Percentiles rank a stretch among this genome's conserved stretches.
phyloP scores from a whole-genome alignment of 2,797 vertebrate species.

The Myotis findleyi region DNA sequence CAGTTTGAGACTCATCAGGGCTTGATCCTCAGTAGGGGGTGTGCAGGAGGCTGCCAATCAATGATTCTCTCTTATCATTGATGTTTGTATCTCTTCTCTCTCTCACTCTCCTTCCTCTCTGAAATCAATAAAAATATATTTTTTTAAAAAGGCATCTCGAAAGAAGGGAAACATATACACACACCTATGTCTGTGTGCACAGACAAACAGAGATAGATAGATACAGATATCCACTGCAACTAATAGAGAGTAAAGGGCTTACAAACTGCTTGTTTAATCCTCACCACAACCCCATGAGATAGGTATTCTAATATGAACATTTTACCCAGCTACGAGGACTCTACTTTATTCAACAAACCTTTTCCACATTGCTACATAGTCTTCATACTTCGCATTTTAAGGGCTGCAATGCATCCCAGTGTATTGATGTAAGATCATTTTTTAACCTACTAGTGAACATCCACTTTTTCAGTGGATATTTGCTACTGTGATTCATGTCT shows the following conservation, averaged over 20 bases:
- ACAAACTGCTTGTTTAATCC: neutral
- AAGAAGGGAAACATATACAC: neutral
- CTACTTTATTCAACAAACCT: neutral
- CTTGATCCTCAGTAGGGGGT: neutral
- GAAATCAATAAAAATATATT: too few relatives aligned
- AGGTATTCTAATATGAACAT: neutral
- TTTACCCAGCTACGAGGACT: neutral
- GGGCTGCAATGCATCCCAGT: neutral
- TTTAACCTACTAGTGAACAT: accelerated
- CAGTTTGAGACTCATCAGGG: too few relatives aligned
- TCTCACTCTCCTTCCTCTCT: neutral
- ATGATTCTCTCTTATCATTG: neutral
- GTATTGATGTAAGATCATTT: neutral
- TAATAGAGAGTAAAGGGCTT: neutral
- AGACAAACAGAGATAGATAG: neutral
- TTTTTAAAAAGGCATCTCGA: neutral
- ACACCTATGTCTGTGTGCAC: accelerated
- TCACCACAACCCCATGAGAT: neutral
- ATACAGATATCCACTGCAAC: neutral
- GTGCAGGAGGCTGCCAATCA: neutral
- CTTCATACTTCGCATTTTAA: neutral
- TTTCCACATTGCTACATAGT: neutral
- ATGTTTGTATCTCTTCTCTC: neutral
- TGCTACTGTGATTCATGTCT: neutral
- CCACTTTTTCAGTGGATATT: neutral